Evolutionary conservation across 2,113 vertebrate species (phyloP).

Genomic region (Malurus elegans): DNA sequence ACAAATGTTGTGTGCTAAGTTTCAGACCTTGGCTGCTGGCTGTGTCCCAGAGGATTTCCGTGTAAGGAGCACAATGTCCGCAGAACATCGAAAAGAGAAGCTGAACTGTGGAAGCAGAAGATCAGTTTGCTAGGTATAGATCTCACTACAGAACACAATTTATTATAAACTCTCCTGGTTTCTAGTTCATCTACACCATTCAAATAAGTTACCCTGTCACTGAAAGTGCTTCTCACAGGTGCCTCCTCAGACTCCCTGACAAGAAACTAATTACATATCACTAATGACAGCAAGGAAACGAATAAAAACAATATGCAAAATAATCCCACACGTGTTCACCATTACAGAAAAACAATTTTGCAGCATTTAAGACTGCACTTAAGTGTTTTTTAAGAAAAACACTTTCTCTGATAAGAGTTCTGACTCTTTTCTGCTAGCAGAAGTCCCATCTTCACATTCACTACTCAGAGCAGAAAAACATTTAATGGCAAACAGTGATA

Average conservation of each 20-base stretch:
- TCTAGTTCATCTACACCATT: neutral
- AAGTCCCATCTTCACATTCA: neutral
- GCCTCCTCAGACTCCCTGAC: neutral
- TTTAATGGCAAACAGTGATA: neutral
- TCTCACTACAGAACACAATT: neutral
- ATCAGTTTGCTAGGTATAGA: neutral
- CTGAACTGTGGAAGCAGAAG: neutral
- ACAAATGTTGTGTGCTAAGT: neutral
- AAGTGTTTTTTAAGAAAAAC: too few species aligned
- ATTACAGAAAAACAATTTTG: neutral
- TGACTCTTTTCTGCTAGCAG: neutral
- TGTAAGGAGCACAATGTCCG: neutral
- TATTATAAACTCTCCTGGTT: neutral
- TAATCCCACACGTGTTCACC: neutral
- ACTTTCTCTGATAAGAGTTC: neutral
- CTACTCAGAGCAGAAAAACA: neutral
- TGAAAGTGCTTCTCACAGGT: neutral
- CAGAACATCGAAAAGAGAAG: neutral
- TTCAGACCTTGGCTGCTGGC: neutral
- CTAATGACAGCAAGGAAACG: neutral
- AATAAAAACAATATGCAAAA: neutral
- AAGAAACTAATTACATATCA: neutral
- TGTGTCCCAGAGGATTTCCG: neutral
- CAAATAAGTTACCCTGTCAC: neutral
- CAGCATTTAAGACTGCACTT: neutral